Evolutionary conservation across 2,113 vertebrate species (phyloP).

Genomic region (Porphyrio hochstetteri): DNA sequence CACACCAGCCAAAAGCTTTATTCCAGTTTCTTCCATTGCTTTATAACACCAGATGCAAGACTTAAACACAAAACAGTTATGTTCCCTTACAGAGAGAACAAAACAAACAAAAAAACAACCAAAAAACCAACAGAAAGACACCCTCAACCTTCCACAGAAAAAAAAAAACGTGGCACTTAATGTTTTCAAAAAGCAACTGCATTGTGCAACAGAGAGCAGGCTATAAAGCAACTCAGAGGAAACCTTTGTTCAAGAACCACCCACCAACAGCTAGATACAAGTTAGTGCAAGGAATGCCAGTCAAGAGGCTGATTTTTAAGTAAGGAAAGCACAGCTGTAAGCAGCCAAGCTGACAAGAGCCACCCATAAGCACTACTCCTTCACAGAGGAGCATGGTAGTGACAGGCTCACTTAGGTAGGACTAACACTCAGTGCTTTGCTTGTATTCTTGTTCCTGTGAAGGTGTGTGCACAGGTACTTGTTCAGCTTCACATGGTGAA

Average conservation of each 20-base stretch:
- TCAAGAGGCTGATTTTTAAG: not conserved
- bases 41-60: not conserved
- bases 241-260: not conserved
- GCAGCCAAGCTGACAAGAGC: not conserved
- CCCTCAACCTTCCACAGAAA: not conserved
- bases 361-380: not conserved
- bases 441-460: not conserved
- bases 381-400: not conserved
- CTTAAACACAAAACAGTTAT: not conserved
- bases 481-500: not conserved
- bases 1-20: constrained; percentile 31
- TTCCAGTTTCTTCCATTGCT: constrained; percentile 11
- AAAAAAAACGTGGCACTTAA: not conserved
- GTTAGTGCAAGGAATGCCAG: not conserved
- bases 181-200: not conserved
- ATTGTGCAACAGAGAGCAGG: not conserved
- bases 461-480: not conserved
- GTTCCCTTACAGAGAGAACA: not conserved
- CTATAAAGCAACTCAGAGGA: not conserved
- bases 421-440: not conserved
- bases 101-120: too few relatives aligned
- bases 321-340: not conserved
- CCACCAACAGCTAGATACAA: not conserved
- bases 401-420: not conserved
- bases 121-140: not conserved